Evolutionary conservation across 2,888 invertebrate genomes (phyloP).

Genomic region (Amitus sp.): DNA sequence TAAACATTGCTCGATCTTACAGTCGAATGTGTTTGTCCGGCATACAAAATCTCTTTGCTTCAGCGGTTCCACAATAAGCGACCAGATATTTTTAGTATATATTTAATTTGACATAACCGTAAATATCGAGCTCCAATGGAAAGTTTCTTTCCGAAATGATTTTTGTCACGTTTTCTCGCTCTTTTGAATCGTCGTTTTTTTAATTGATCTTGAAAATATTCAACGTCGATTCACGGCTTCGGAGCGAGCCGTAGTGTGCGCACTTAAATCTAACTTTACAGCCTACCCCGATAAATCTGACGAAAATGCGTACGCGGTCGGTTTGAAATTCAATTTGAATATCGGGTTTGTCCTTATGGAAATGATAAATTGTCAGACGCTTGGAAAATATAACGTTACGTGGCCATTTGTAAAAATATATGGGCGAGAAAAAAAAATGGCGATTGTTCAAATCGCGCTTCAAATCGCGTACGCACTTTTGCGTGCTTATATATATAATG

Average conservation of each 20-base stretch:
- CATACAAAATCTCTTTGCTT: conserved; percentile 33
- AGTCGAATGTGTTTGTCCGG: conserved; percentile 34
- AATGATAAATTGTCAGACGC: not conserved
- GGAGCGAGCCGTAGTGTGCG: conserved; percentile 38
- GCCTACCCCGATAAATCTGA: conserved; percentile 37
- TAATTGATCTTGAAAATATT: conserved; percentile 41
- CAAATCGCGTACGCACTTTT: conserved; percentile 36
- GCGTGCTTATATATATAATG: conserved; percentile 40
- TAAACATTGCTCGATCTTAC: conserved; percentile 26
- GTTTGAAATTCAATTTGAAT: conserved; percentile 22
- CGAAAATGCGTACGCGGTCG: conserved; percentile 36
- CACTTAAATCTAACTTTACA: conserved; percentile 39
- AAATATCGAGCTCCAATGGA: conserved; percentile 31
- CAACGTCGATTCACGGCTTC: conserved; percentile 38
- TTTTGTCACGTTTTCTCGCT: conserved; percentile 19
- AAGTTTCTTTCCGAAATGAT: conserved; percentile 15
- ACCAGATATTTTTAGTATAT: conserved; percentile 32
- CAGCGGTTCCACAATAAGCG: conserved; percentile 36
- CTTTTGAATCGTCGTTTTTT: conserved; percentile 17
- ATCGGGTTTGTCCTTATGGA: conserved; percentile 4
- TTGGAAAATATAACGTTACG: conserved; percentile 30
- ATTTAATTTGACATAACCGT: conserved; percentile 36
- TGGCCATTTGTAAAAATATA: conserved; percentile 14
- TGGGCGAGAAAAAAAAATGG: conserved; percentile 22
- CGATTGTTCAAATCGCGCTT: conserved; percentile 31